Evolutionary conservation across 2,797 vertebrate genomes (phyloP).

Genomic region (Acanthopagrus latus): DNA sequence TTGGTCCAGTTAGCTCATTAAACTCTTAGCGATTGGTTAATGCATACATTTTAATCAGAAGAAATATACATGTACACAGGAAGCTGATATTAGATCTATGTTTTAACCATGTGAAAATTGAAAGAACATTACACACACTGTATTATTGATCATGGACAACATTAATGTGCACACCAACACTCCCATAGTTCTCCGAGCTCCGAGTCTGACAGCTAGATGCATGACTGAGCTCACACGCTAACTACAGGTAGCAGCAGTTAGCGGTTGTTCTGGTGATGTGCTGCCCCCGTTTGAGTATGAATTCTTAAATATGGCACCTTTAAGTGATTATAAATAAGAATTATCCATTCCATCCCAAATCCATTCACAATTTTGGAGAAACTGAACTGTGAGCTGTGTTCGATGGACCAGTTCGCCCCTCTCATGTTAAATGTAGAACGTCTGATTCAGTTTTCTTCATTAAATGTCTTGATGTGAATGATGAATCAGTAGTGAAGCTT

Average conservation of each 20-base stretch:
- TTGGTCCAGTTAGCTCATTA: neutral
- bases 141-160: neutral
- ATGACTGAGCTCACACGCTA: too few species aligned
- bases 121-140: neutral
- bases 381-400: neutral
- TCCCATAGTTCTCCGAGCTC: too few species aligned
- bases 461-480: neutral
- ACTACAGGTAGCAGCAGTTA: too few species aligned
- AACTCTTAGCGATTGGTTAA: neutral
- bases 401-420: neutral
- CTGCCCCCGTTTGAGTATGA: too few species aligned
- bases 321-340: neutral
- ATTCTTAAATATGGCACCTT: too few species aligned
- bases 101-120: neutral
- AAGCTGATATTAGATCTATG: neutral
- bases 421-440: neutral
- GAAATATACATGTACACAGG: neutral
- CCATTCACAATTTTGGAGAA: neutral
- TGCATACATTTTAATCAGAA: neutral
- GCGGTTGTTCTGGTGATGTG: too few species aligned
- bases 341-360: neutral
- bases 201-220: too few species aligned
- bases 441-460: neutral
- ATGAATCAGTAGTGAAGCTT: neutral
- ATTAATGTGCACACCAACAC: too few species aligned